Evolutionary conservation across 2,888 invertebrate species (phyloP).

Genomic region (Diarsia dahlii): DNA sequence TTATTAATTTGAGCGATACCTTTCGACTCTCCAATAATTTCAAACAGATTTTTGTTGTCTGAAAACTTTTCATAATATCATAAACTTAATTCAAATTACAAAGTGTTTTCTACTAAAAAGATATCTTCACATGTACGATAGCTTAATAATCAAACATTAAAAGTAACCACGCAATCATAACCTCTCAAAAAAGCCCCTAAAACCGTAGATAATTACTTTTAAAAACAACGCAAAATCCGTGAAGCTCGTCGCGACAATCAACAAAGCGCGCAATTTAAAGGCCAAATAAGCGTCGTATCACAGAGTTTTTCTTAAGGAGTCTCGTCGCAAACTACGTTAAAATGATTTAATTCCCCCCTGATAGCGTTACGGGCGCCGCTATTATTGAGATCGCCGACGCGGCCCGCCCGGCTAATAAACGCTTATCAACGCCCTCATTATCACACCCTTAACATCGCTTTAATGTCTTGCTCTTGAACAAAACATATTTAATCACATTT

Average conservation of each 20-base stretch:
- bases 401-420: slow-evolving; percentile 88
- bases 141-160: slow-evolving; percentile 16
- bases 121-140: neutral
- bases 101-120: neutral
- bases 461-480: slow-evolving; percentile 91
- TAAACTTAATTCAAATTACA: neutral
- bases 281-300: slow-evolving; percentile 82
- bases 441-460: slow-evolving; percentile 91
- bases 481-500: slow-evolving; percentile 91
- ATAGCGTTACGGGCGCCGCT: slow-evolving; percentile 84
- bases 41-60: neutral
- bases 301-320: slow-evolving; percentile 84
- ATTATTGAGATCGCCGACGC: slow-evolving; percentile 84
- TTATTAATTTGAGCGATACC: neutral
- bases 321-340: slow-evolving; percentile 87
- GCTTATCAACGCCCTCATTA: slow-evolving; percentile 91
- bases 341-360: slow-evolving; percentile 90
- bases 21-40: neutral
- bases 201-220: slow-evolving; percentile 72
- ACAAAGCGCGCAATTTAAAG: slow-evolving; percentile 80
- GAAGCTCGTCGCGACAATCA: slow-evolving; percentile 70
- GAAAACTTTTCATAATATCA: neutral
- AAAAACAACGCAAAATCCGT: slow-evolving; percentile 71
- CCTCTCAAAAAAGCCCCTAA: slow-evolving; percentile 48
- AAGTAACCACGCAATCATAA: slow-evolving; percentile 37